Evolutionary conservation across 2,888 invertebrate species (phyloP).

Genomic region (Cataglyphis altisquamis): DNA sequence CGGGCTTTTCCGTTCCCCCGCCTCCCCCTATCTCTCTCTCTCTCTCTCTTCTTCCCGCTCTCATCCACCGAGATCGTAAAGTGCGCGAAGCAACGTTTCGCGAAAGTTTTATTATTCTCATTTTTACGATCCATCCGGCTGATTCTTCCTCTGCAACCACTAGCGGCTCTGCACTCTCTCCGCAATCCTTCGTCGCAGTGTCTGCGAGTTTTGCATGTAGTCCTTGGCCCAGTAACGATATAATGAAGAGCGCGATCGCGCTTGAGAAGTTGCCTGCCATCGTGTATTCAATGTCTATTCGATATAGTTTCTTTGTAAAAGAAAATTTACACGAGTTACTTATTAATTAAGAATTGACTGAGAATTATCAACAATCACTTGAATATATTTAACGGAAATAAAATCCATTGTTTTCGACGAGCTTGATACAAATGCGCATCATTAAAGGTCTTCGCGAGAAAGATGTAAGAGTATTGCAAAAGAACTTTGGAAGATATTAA

Average conservation of each 20-base stretch:
- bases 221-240: conserved; percentile 51
- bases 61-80: conserved; percentile 77
- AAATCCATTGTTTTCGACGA: neutral
- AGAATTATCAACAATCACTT: neutral
- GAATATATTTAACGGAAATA: neutral
- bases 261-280: neutral
- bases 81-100: conserved; percentile 79
- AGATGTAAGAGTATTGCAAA: neutral
- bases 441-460: neutral
- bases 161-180: neutral
- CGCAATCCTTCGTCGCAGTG: conserved; percentile 40
- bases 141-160: conserved; percentile 39
- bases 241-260: conserved; percentile 25
- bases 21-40: no score
- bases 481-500: no score
- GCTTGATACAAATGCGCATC: neutral
- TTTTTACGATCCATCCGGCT: conserved; percentile 78
- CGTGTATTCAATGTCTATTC: neutral
- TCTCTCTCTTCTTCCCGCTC: neutral
- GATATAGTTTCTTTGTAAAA: conserved; percentile 17
- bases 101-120: conserved; percentile 83
- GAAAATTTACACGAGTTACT: conserved; percentile 1
- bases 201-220: conserved; percentile 33
- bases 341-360: no score
- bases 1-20: conserved; percentile 16